Percentiles rank a stretch among this genome's conserved stretches.
These are phyloP conservation scores for Ditylenchus dipsaci DNA, from an alignment of 1,140 invertebrate genomes.

Conservation along the genomic window DNA sequence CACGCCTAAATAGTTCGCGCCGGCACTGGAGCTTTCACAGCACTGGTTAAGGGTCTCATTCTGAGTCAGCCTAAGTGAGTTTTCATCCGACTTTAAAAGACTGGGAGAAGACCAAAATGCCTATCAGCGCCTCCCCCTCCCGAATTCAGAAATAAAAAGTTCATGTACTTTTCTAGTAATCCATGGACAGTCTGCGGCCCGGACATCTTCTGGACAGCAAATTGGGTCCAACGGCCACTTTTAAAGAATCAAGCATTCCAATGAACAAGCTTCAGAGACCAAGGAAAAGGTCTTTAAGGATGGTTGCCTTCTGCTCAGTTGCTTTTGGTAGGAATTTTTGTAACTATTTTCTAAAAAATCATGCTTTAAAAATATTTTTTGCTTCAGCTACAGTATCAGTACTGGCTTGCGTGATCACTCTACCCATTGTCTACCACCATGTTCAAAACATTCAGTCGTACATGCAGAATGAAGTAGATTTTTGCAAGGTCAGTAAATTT, in stretches of 20 bases:
- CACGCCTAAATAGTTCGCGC: no score
- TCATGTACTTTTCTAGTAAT: no score
- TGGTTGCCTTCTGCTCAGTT: background rate
- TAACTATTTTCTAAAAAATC: no score
- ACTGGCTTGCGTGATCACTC: conserved; percentile 51
- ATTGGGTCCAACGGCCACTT: background rate
- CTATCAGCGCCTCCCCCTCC: no score
- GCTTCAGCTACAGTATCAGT: conserved; percentile 55
- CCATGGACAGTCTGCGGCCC: background rate
- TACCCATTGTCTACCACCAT: conserved; percentile 56
- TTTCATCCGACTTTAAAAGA: no score
- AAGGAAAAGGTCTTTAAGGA: background rate
- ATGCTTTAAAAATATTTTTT: no score
- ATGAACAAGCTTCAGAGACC: background rate
- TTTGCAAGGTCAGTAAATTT: conserved; percentile 50
- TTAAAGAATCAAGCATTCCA: background rate
- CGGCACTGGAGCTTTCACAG: no score
- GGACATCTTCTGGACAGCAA: background rate
- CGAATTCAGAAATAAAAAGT: no score
- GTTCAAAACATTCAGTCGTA: conserved; percentile 56
- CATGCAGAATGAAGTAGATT: conserved; percentile 58
- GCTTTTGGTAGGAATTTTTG: background rate
- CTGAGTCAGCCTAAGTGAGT: no score
- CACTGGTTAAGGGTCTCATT: no score
- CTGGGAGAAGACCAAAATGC: no score